Evolutionary conservation across 2,797 vertebrate genomes (phyloP).

Genomic region (Scolopax rusticola): DNA sequence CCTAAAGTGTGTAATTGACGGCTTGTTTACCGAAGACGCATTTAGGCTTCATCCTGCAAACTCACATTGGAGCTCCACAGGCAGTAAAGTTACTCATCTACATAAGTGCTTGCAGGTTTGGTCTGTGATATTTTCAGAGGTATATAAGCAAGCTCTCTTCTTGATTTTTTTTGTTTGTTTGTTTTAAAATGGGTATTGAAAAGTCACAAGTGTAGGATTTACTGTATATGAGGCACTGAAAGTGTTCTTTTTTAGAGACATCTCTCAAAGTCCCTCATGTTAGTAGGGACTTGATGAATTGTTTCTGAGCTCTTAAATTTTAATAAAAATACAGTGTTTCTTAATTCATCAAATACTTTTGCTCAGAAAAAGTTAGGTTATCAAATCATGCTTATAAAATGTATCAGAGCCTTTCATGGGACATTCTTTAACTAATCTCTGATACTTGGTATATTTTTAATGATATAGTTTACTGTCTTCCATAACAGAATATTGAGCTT

Average conservation of each 20-base stretch:
- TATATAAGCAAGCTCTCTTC: constrained; percentile 12
- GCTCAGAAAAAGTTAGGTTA: not conserved
- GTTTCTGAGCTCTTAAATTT: not conserved
- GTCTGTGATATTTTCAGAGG: constrained; percentile 29
- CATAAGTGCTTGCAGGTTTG: constrained; percentile 70
- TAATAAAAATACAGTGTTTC: constrained; percentile 6
- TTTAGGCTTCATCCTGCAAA: constrained; percentile 70
- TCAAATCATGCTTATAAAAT: not conserved
- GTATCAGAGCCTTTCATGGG: not conserved
- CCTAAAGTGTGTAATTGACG: constrained; percentile 78
- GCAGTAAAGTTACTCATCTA: constrained; percentile 69
- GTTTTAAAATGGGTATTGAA: not conserved
- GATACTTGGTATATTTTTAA: not conserved
- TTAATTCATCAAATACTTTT: not conserved
- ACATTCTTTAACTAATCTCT: not conserved
- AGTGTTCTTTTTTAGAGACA: not conserved
- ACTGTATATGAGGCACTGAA: not conserved
- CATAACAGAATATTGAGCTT: constrained; percentile 23
- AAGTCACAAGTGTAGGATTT: constrained; percentile 4
- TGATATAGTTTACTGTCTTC: not conserved
- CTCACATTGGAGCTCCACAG: constrained; percentile 61
- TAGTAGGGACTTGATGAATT: not conserved
- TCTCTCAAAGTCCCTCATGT: not conserved
- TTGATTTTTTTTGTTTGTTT: not conserved
- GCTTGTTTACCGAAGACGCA: constrained; percentile 76